Base-by-base conservation (phyloP, 1,140 invertebrate species). In the Thaumetopoea pityocampa region DNA sequence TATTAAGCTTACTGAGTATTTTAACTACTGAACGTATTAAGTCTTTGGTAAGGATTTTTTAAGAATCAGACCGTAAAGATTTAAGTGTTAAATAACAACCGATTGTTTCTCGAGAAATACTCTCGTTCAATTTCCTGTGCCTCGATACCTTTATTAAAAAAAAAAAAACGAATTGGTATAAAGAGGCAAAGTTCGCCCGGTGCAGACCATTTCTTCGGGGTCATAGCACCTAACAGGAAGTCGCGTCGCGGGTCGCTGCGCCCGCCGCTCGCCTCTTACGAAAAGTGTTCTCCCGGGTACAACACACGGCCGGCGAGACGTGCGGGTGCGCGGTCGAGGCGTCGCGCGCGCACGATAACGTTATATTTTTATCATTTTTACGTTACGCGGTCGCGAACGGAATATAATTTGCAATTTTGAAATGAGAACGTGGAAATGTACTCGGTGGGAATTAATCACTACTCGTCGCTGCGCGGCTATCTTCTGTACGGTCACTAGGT, bases 171-270 rank as follows among this genome's bases (percentile, higher is more conserved):
- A 41, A 32, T 9, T 22, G 4, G 22, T 46, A 56, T 47, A 67
- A 65, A 69, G 62, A 59, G 44, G 49, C 46, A 50, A 63, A 66
- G 56, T 70, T 69, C 48, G 61, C 64, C 32, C 34, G 44, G 50
- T 62, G 65, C 59, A 66, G 59, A 65, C 57, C 57, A 73, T 74
- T 77, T 77, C 71, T 74, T 72, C 56, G 73, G 71, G 73, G 77
- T 81, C 77, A 81, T 77, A 81, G 73, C 73, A 78, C 77, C 77
- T 58, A 63, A 67, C 69, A 76, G 77, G 77, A 81, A 81, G 47
- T 58, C 10, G 30, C 62, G 77, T 67, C 63, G 67, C 71, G 77
- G 77, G 77, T 81, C 77, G 77, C 38, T 64, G 72, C 57, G 56
- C 67, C 51, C 62, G 60, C 47, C 22, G 36, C 46, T 50, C 58